Percentiles rank a stretch among this genome's conserved stretches.
phyloP scores from a whole-genome alignment of 2,113 vertebrate species.

The Pituophis catenifer region DNA sequence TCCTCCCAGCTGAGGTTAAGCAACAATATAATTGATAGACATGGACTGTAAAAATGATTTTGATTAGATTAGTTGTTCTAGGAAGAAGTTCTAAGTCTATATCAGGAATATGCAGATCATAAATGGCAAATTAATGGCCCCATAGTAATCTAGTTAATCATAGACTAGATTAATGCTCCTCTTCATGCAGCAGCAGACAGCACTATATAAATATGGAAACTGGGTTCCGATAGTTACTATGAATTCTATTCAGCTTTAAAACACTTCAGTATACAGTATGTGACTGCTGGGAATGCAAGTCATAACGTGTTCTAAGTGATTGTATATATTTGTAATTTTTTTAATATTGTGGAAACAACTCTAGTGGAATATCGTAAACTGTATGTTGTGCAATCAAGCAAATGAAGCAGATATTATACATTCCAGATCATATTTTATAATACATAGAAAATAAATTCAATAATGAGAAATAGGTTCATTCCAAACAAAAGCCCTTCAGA shows the following conservation, averaged over 20 bases:
- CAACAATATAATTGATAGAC: background rate
- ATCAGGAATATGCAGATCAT: too few relatives aligned
- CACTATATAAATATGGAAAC: background rate
- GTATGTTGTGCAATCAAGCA: background rate
- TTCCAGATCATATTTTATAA: background rate
- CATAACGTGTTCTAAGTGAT: background rate
- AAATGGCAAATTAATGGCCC: background rate
- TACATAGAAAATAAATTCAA: background rate
- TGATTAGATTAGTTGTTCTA: background rate
- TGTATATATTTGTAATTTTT: background rate
- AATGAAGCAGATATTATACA: background rate
- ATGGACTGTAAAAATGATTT: background rate
- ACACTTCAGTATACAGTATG: background rate
- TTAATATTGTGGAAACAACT: background rate
- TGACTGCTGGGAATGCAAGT: background rate
- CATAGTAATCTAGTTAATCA: too few relatives aligned
- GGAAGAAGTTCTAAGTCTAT: background rate
- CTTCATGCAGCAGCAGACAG: background rate
- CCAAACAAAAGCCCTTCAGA: background rate
- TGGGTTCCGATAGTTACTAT: background rate
- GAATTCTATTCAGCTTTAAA: background rate
- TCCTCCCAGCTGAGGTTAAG: background rate
- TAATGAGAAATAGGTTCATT: background rate
- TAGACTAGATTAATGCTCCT: background rate
- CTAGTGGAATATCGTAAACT: background rate